A percentile compares a stretch with the other conserved stretches of the same genome.
phyloP scores from a whole-genome alignment of 2,888 invertebrate genomes.

The Bembecia ichneumoniformis region DNA sequence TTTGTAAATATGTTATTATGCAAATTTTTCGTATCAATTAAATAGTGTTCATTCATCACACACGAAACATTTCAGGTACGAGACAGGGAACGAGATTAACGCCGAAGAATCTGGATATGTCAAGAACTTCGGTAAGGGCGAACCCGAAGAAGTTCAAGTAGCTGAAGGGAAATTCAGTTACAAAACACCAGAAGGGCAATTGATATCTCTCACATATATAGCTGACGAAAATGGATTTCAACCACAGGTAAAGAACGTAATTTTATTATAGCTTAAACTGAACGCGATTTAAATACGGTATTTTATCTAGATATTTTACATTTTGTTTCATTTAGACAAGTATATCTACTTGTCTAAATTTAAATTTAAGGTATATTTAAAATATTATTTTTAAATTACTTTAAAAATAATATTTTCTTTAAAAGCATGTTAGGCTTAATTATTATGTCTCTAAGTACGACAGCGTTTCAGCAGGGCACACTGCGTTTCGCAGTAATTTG shows the following conservation, averaged over 20 bases:
- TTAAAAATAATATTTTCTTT: too few relatives aligned
- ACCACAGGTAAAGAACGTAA: slow-evolving; percentile 52
- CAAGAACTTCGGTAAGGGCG: slow-evolving; percentile 71
- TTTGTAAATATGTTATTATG: neutral
- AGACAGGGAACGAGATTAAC: slow-evolving; percentile 76
- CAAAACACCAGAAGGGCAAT: slow-evolving; percentile 77
- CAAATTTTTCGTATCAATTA: slow-evolving; percentile 4
- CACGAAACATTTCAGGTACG: slow-evolving; percentile 51
- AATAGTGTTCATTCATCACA: neutral
- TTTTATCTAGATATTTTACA: too few relatives aligned
- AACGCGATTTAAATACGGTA: too few relatives aligned
- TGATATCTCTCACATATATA: slow-evolving; percentile 74
- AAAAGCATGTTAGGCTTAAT: too few relatives aligned
- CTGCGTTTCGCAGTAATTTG: too few relatives aligned
- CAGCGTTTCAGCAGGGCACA: too few relatives aligned
- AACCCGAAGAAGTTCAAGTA: slow-evolving; percentile 64
- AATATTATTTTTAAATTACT: too few relatives aligned
- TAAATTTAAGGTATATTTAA: too few relatives aligned
- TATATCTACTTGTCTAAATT: too few relatives aligned
- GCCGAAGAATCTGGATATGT: slow-evolving; percentile 76
- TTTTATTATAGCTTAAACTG: too few relatives aligned
- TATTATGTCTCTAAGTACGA: too few relatives aligned
- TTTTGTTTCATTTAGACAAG: too few relatives aligned
- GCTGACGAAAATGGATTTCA: slow-evolving; percentile 82
- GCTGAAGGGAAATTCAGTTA: slow-evolving; percentile 77